phyloP scores from a whole-genome alignment of 2,113 vertebrate genomes.

The Heterotilapia buettikoferi region DNA sequence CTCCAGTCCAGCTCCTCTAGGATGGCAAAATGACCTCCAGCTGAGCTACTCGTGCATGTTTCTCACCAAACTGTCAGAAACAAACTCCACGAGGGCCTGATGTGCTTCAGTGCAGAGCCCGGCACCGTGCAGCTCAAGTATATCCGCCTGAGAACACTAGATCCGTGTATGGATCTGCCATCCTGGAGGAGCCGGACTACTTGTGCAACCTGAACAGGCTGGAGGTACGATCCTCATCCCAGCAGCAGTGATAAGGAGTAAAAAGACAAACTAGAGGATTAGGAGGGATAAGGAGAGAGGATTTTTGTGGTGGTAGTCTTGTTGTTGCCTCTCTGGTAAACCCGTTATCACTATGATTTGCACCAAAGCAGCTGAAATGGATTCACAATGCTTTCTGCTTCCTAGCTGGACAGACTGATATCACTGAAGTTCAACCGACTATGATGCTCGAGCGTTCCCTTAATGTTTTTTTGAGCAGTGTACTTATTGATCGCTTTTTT shows the following conservation, averaged over 20 bases:
- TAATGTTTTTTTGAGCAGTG: neutral
- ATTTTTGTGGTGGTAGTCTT: neutral
- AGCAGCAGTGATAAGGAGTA: neutral
- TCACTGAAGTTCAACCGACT: neutral
- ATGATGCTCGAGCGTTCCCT: neutral
- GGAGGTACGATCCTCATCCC: neutral
- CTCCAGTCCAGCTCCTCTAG: neutral
- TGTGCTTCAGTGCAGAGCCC: neutral
- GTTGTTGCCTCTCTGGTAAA: neutral
- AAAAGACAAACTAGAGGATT: neutral
- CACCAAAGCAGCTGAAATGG: neutral
- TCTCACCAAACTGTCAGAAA: neutral
- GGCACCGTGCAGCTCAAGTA: neutral
- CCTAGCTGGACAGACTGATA: neutral
- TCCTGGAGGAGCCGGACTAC: neutral
- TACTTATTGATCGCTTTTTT: neutral
- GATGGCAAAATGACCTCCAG: neutral
- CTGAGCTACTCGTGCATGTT: neutral
- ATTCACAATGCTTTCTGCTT: neutral
- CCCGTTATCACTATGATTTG: neutral
- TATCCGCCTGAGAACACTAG: neutral
- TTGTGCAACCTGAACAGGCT: neutral
- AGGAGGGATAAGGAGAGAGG: neutral
- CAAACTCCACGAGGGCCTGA: neutral
- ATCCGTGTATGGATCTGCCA: neutral